Evolutionary conservation across 30 jellyfish, hydroid and myxozoan genomes (phyloP), one percentile per base, ranked within the genome.

Genomic region (Rhopilema esculentum): DNA sequence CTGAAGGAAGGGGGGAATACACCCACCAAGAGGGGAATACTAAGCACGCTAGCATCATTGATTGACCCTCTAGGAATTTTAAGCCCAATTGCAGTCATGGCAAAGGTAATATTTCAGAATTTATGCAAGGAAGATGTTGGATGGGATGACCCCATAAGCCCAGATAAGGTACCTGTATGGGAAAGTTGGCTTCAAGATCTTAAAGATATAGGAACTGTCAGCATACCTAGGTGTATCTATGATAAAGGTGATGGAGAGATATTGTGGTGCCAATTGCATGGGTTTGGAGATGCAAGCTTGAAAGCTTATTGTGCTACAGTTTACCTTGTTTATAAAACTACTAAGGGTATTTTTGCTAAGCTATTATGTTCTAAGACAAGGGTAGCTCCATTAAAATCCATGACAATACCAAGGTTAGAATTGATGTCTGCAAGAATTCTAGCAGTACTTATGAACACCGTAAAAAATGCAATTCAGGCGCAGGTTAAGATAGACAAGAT

Each of bases 41-140:
- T 89, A 1, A 69, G 88, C 50, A 32, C 67, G 16, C 52, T 89
- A 40, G 95, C 97, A 24, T 24, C 61, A 28, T 40, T 77, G 27
- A 57, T 79, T 72, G 96, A 89, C 49, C 97, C 97, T n/a, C 20
- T 31, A 26, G 92, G 92, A n/a, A 20, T 83, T 1, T 15, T 57
- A 2, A 48, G 82, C 62, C 89, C 92, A 9, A 81, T 83, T 24
- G 75, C 79, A 24, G 68, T 83, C 25, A 40, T 21, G 20, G 61
- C 66, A 16, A 77, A 77, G 33, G 57, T 77, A 16, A 12, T 77
- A 12, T 77, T 53, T 50, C 88, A 77, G 21, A 83, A 70, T 8
- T 28, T 82, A 21, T 89, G 97, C 73, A 75, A 51, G 40, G 61
- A 18, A 29, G 81, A 89, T 49, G 25, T 80, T 33, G 95, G 84